These are phyloP conservation scores for Agelastica alni DNA, from an alignment of 2,888 invertebrate species.

Conservation along the genomic window DNA sequence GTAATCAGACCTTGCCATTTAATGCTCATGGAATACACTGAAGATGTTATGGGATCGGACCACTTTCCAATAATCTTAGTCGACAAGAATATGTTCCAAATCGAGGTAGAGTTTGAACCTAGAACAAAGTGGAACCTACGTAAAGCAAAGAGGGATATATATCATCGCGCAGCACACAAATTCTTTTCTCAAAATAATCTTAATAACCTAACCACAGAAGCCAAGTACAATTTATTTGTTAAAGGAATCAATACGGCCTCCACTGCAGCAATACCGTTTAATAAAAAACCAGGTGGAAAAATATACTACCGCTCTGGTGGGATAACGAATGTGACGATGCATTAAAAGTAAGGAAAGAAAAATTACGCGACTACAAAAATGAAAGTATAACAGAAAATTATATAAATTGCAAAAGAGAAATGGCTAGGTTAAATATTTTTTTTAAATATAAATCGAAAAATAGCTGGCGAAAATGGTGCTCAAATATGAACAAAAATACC, in stretches of 20 bases:
- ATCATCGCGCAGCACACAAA: background rate
- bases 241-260: background rate
- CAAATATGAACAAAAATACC: background rate
- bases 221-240: background rate
- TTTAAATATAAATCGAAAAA: no score
- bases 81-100: background rate
- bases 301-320: no score
- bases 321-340: no score
- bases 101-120: background rate
- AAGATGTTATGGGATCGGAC: no score
- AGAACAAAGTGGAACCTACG: background rate
- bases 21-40: no score
- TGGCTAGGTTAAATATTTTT: no score
- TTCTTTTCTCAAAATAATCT: background rate
- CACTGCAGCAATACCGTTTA: background rate
- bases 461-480: no score
- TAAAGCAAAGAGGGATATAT: background rate
- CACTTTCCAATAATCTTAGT: background rate
- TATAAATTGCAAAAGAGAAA: background rate
- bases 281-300: background rate
- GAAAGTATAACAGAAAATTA: background rate
- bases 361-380: no score
- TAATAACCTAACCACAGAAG: background rate
- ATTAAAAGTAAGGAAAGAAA: no score
- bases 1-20: no score